Percentiles rank a stretch among this genome's conserved stretches.
phyloP scores from a whole-genome alignment of 1,140 invertebrate genomes.

The Coenobita brevimanus region DNA sequence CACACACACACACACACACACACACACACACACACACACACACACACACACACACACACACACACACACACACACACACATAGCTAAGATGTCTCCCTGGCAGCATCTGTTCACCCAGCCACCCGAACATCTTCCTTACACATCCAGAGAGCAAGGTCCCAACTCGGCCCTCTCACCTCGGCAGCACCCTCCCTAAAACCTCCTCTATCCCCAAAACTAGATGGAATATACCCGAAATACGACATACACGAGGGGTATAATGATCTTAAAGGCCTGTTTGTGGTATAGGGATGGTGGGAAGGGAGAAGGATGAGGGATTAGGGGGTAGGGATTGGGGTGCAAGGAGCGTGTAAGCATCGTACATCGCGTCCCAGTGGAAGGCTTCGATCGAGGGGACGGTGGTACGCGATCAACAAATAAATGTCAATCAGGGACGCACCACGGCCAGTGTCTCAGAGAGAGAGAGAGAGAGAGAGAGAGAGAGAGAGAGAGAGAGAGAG shows the following conservation, averaged over 20 bases:
- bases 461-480: conserved; percentile 26
- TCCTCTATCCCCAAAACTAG: too few relatives aligned
- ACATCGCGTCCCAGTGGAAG: conserved; percentile 14
- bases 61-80: conserved; percentile 6
- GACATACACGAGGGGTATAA: too few relatives aligned
- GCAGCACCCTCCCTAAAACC: too few relatives aligned
- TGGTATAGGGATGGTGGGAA: background rate
- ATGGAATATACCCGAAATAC: too few relatives aligned
- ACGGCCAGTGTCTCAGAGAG: background rate
- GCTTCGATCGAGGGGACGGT: conserved; percentile 23
- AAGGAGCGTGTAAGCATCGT: background rate
- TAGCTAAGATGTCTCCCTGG: background rate
- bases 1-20: background rate
- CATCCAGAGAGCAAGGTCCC: background rate
- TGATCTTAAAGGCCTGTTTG: too few relatives aligned
- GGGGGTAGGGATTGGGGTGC: background rate
- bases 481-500: conserved; percentile 5
- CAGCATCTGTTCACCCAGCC: too few relatives aligned
- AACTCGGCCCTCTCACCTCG: too few relatives aligned
- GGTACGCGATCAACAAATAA: conserved; percentile 48
- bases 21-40: conserved; percentile 7
- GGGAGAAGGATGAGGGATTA: background rate
- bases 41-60: background rate
- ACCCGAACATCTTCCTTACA: too few relatives aligned
- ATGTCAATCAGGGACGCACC: conserved; percentile 45